Evolutionary conservation across 2,113 vertebrate species (phyloP), one percentile per base, ranked within the genome.

Genomic region (Galeopterus variegatus): DNA sequence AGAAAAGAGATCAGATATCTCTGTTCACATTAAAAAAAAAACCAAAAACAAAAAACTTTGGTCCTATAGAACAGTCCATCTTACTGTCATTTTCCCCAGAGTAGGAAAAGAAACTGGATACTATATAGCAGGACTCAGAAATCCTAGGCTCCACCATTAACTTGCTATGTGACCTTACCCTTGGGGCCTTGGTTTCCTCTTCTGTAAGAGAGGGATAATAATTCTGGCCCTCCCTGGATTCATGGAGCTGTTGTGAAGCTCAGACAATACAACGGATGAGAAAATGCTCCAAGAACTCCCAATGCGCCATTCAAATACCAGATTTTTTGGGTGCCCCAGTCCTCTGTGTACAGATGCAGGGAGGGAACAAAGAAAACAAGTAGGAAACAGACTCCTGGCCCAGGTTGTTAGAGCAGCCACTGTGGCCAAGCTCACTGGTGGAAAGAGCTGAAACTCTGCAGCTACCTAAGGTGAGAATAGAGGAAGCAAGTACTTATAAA

Each of bases 311-410:
- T 83, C 54, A 90, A 96, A 94, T 23, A 64, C 52, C 19, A 17
- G 2, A 72, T n/a, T 72, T 56, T 73, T 36, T 64, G 86, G 54
- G 31, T 64, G 83, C 52, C 56, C 21, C 17, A 2, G 54, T 73
- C 62, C 56, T 89, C 77, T 41, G 70, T 79, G 52, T 41, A 60
- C 26, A 93, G 60, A 88, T 41, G 81, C 54, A 65, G 26, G 80
- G 75, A 92, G 17, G 14, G n/a, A 93, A 86, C 65, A 54, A 67
- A 94, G 50, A 92, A 84, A 86, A 23, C 13, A 18, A 95, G 80
- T 10, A 83, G 75, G 77, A 80, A 95, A 85, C 7, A 56, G 48
- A 76, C 33, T 50, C 64, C 50, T 3, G 87, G 75, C 18, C 52
- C 14, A 50, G 69, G 54, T 8, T 67, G 36, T 69, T 2, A n/a